Base-by-base conservation (phyloP, 1,140 invertebrate species). In the Drosophila littoralis region DNA sequence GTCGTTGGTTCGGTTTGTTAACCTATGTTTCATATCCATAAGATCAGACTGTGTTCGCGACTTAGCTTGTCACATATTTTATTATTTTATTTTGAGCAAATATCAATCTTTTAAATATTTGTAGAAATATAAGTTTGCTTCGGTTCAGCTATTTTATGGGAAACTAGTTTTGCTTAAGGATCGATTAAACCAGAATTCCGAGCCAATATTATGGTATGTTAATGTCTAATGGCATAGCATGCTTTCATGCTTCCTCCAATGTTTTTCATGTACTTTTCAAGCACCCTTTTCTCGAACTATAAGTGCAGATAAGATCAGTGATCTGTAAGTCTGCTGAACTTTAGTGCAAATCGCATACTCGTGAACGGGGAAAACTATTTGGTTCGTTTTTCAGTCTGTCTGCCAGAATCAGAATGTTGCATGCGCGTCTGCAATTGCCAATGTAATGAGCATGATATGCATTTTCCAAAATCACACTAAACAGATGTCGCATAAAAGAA, bases 391-490 rank as follows among this genome's bases (percentile, higher is more conserved):
- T 38, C 51, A 35, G 43, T 17, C 43, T 66, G 60, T 59, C 52
- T 73, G 60, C 65, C 52, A 70, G 75, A 85, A 81, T 83, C 48
- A 64, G 70, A 85, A 81, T 79, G 63, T 60, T 75, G 68, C 67
- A 81, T 69, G 45, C 57, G 54, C 70, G 77, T 66, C 70, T 80
- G 84, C 80, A 89, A 88, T 77, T 88, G 88, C 67, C 70, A 83
- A 89, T 84, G 84, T 79, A 84, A 88, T 88, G 84, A 84, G 84
- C 84, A 78, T 79, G 84, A 88, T 88, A 89, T 89, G 84, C 84
- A 80, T 75, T 81, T 86, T 83, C 77, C 70, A 55, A 89, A 88
- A 76, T 76, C 71, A 54, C 71, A 64, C 75, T 73, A 80, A 86
- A 81, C 81, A 84, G 77, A 85, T 85, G 81, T 84, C 73, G 50